A percentile compares a stretch with the other conserved stretches of the same genome.
Conservation (phyloP, 2,113 vertebrate genomes). For the Taurulus bubalis region DNA sequence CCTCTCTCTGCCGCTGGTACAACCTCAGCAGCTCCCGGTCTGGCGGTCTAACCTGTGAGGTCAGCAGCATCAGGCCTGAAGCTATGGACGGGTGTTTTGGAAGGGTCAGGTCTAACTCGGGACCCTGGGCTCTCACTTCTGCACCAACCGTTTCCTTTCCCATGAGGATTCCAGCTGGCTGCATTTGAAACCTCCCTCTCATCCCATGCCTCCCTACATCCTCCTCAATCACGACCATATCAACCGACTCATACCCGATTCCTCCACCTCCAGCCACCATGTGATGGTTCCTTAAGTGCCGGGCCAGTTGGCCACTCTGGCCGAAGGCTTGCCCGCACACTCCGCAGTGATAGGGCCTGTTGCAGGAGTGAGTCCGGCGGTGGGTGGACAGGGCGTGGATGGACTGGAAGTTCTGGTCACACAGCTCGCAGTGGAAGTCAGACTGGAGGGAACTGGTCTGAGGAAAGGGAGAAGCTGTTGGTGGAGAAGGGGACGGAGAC, state of each 20-base stretch:
- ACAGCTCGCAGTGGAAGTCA: slow-evolving; percentile 80
- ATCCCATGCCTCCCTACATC: slow-evolving; percentile 72
- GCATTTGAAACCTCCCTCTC: slow-evolving; percentile 83
- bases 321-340: slow-evolving; percentile 83
- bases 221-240: slow-evolving; percentile 83
- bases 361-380: slow-evolving; percentile 82
- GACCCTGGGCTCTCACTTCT: slow-evolving; percentile 62
- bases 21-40: slow-evolving; percentile 89
- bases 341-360: slow-evolving; percentile 84
- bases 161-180: slow-evolving; percentile 82
- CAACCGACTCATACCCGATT: slow-evolving; percentile 81
- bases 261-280: slow-evolving; percentile 65
- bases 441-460: slow-evolving; percentile 42
- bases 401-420: slow-evolving; percentile 82
- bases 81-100: slow-evolving; percentile 77
- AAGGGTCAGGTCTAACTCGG: slow-evolving; percentile 67
- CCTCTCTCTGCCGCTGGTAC: slow-evolving; percentile 90
- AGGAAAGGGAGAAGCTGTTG: slow-evolving; percentile 77
- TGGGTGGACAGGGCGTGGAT: slow-evolving; percentile 81
- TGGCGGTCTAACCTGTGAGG: slow-evolving; percentile 77
- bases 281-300: slow-evolving; percentile 84
- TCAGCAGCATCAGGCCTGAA: slow-evolving; percentile 73
- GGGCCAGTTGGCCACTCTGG: slow-evolving; percentile 84
- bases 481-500: slow-evolving; percentile 79
- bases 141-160: slow-evolving; percentile 84